Evolutionary conservation across 2,797 vertebrate species (phyloP), one percentile per base, ranked within the genome.

Genomic region (Hephaestus fuliginosus): DNA sequence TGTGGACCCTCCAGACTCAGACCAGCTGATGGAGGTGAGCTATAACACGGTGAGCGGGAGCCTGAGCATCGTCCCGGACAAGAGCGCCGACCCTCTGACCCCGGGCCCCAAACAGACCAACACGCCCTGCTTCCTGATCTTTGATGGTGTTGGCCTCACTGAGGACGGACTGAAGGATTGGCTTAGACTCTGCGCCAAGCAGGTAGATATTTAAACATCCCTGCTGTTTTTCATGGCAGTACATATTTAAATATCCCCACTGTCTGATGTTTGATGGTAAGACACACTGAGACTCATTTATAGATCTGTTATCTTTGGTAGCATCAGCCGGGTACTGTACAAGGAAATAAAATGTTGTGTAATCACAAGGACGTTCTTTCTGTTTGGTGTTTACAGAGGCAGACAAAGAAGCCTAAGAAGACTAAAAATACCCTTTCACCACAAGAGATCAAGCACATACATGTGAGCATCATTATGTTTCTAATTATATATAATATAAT

Each of bases 101-200:
- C 93, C 92, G 39, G 52, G 81, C 63, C 87, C 92, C 72, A 86
- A 55, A 0, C 78, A 79, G 17, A 89, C 91, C 39, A 33, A 71
- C 86, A 61, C 57, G 0, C 18, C 95, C 77, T 96, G 87, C 84
- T 97, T 97, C 95, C 95, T 99, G 41, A 84, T 97, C 58, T 98
- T 98, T 83, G 90, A 97, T 18, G 97, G 98, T 53, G 96, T 98
- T 69, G 96, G 95, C 71, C 95, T 99, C 69, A 96, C 96, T 28
- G 96, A 97, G 89, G 97, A 97, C 0, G 94, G 92, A 15, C 88
- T 99, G 49, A 98, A 98, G 91, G 96, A 97, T 81, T 99, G 98
- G 98, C 96, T 99, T 62, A 93, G 97, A 68, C 95, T 97, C 79
- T 97, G 97, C n/a, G 95, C 96, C 44, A 98, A 97, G 92, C 96